phyloP scores from a whole-genome alignment of 2,888 invertebrate genomes.

The Plagiodera versicolora region DNA sequence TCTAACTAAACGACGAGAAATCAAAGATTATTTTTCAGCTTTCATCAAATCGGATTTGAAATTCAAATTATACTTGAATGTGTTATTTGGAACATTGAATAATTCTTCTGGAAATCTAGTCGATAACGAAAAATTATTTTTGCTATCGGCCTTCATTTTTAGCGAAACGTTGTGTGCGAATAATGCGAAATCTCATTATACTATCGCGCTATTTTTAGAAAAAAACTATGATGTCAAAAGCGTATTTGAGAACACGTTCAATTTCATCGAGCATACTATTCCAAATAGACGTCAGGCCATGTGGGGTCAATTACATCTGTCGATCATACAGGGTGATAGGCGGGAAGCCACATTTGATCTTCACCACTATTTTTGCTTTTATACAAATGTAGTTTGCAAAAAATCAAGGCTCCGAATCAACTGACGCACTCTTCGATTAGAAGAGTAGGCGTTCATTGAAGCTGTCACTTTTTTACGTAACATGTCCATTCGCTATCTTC shows the following conservation, averaged over 20 bases:
- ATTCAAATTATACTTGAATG: too few relatives aligned
- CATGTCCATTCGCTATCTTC: conserved; percentile 3
- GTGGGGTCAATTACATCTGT: conserved; percentile 18
- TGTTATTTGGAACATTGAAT: too few relatives aligned
- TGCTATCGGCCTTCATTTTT: conserved; percentile 14
- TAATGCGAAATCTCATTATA: conserved; percentile 5
- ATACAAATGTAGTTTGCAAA: too few relatives aligned
- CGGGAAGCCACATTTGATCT: neutral
- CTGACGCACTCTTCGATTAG: neutral
- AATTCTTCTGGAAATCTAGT: too few relatives aligned
- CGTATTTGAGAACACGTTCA: conserved; percentile 17
- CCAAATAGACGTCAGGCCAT: conserved; percentile 8
- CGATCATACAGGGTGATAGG: neutral
- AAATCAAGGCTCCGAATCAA: too few relatives aligned
- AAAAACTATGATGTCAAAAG: conserved; percentile 19
- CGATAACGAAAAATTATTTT: neutral
- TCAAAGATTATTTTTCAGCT: too few relatives aligned
- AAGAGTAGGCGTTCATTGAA: neutral
- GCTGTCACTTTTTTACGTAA: neutral
- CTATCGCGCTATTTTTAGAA: conserved; percentile 22
- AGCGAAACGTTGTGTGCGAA: conserved; percentile 15
- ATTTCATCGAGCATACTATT: conserved; percentile 9
- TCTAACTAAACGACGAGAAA: too few relatives aligned
- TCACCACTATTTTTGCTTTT: neutral
- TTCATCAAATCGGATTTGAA: too few relatives aligned